Base-by-base conservation (phyloP, 1,140 invertebrate genomes). In the Solenopsis invicta region DNA sequence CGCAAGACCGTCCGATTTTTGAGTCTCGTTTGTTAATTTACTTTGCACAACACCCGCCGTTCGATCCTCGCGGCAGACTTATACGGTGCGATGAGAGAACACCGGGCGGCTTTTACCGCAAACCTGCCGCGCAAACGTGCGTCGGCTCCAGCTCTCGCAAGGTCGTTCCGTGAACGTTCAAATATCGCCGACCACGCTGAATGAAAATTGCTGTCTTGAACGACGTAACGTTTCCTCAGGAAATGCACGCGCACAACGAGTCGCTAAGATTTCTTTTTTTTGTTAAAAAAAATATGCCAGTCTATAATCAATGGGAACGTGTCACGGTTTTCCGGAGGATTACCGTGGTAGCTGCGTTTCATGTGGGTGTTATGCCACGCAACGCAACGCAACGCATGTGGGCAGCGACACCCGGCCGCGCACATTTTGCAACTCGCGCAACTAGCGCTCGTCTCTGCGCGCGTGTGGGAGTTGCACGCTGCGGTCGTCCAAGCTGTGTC, bases 341-440 rank as follows among this genome's bases (percentile, higher is more conserved):
- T 34, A 56, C 76, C 71, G 64, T 9, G 54, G 84, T 80, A 82
- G 89, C 88, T 80, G 85, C 52, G 61, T 59, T 67, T 48, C 13
- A 88, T 48, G 93, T 92, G 91, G 93, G 92, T 91, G 92, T 93
- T 82, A 71, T 59, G 16, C 29, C 59, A 12, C 41, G 41, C 66
- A 13, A n/a, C 21, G 62, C 34, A n/a, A 66, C 34, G 34, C 52
- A 59, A 82, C 24, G 50, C 75, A 92, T 89, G 93, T 93, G 93
- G 93, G 93, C 87, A 93, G 92, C 89, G 92, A 91, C 64, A 67
- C 91, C 92, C 82, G 89, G 90, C 48, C 89, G 41, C 64, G 24
- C 41, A 37, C 56, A 89, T 93, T 90, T 91, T 93, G 88, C 92
- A 92, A 92, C 2, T 2, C 88, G 90, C 86, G 61, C 37, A 34